A percentile compares a stretch with the other conserved stretches of the same genome.
Conservation (phyloP, 1,140 invertebrate species). For the Aphelenchoides avenae region DNA sequence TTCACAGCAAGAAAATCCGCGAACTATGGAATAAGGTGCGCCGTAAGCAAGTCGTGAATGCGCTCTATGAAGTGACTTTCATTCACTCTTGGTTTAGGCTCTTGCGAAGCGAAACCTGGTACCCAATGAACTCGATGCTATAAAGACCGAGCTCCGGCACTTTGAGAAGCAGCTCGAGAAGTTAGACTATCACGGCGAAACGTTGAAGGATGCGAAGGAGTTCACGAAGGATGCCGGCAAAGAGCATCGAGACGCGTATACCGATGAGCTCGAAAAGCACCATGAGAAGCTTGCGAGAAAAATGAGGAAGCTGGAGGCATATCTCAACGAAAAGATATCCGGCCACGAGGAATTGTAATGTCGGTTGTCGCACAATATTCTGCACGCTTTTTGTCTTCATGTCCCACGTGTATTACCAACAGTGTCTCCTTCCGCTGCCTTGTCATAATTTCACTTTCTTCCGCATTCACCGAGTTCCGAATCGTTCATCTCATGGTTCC, state of each 20-base stretch:
- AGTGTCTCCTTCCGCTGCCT: too few species aligned
- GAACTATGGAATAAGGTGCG: conserved; percentile 24
- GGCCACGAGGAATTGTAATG: conserved; percentile 9
- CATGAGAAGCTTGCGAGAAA: conserved; percentile 27
- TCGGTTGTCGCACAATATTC: too few species aligned
- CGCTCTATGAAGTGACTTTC: conserved; percentile 5
- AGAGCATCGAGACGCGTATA: conserved; percentile 16
- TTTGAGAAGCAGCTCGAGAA: conserved; percentile 27
- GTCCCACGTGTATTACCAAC: too few species aligned
- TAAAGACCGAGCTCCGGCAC: conserved; percentile 31
- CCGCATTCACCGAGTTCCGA: too few species aligned
- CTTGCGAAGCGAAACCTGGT: conserved; percentile 19
- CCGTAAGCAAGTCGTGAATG: background rate
- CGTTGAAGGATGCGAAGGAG: conserved; percentile 17
- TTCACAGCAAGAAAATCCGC: conserved; percentile 26
- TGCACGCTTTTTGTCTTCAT: too few species aligned
- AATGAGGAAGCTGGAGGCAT: conserved; percentile 28
- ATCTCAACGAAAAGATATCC: conserved; percentile 27
- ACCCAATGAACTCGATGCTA: conserved; percentile 31
- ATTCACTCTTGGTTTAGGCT: conserved; percentile 12
- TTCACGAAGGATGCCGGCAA: background rate
- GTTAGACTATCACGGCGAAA: conserved; percentile 25
- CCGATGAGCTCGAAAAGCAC: conserved; percentile 8
- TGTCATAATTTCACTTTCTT: too few species aligned
- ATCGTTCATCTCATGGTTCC: too few species aligned